These are phyloP conservation scores for Diadophis punctatus DNA, from an alignment of 2,113 vertebrate species.

Conservation along the genomic window DNA sequence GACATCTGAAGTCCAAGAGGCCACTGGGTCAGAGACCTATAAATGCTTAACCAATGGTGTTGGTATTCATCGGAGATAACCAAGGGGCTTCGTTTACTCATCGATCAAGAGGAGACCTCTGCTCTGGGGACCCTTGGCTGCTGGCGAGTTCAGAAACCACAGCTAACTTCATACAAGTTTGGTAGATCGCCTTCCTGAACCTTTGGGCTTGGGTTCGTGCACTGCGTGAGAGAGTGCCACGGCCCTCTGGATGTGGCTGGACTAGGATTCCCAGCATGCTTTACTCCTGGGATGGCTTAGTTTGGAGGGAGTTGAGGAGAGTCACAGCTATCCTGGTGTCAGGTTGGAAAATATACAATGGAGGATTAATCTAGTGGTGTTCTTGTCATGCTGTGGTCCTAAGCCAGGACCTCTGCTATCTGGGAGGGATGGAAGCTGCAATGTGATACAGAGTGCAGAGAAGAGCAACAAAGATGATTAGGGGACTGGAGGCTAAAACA, in stretches of 20 bases:
- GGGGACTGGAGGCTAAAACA: too few species aligned
- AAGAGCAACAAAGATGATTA: too few species aligned
- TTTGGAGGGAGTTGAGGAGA: background rate
- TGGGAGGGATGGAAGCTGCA: background rate
- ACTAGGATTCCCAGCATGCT: background rate
- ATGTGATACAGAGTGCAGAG: too few species aligned
- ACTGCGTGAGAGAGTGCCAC: fast-evolving
- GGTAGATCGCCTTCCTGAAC: background rate
- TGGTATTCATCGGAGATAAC: background rate
- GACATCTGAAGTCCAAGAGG: background rate
- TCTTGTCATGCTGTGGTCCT: background rate
- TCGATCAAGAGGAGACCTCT: background rate
- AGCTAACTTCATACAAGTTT: background rate
- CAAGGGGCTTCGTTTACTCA: background rate
- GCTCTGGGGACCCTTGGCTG: background rate
- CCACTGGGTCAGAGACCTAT: background rate
- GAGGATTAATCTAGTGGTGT: background rate
- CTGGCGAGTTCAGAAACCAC: background rate
- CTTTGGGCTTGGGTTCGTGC: background rate
- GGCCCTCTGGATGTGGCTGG: background rate
- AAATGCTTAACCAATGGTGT: background rate
- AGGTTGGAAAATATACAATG: background rate
- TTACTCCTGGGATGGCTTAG: background rate
- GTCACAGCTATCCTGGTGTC: background rate
- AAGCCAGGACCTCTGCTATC: background rate